Percentiles rank a stretch among this genome's conserved stretches.
phyloP scores from a whole-genome alignment of 2,888 invertebrate genomes.

The Cheilosia urbana region DNA sequence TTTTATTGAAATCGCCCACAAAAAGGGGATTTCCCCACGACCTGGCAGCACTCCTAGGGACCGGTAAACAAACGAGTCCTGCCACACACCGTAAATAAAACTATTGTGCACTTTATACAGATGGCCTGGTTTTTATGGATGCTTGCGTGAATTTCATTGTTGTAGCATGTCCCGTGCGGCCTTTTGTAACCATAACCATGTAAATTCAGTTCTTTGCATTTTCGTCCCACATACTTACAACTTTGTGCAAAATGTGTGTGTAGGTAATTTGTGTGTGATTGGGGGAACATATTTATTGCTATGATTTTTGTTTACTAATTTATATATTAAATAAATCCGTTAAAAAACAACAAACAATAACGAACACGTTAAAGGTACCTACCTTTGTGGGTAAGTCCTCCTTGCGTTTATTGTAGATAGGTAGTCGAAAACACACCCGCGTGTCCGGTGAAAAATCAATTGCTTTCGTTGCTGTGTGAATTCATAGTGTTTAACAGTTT shows the following conservation, averaged over 20 bases:
- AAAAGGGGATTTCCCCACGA: no score
- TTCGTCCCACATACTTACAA: conserved; percentile 15
- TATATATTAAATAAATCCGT: conserved; percentile 17
- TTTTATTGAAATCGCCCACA: no score
- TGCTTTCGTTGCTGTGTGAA: background rate
- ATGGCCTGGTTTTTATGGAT: conserved; percentile 65
- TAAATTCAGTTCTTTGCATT: conserved; percentile 5
- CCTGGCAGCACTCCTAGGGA: no score
- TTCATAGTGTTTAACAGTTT: conserved; percentile 4
- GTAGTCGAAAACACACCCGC: conserved; percentile 13
- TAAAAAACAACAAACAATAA: conserved; percentile 13
- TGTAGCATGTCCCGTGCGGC: conserved; percentile 6
- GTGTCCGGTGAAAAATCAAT: conserved; percentile 1
- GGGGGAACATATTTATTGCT: conserved; percentile 21
- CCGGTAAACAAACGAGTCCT: conserved; percentile 12
- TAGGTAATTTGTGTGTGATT: background rate
- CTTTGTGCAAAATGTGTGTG: conserved; percentile 23
- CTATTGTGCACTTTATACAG: conserved; percentile 21
- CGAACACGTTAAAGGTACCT: conserved; percentile 51
- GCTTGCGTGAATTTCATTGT: conserved; percentile 60
- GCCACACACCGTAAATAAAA: conserved; percentile 17
- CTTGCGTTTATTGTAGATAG: conserved; percentile 20
- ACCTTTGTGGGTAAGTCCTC: conserved; percentile 35
- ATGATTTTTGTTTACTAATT: conserved; percentile 37
- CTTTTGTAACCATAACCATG: background rate